phyloP scores from a whole-genome alignment of 2,113 vertebrate species.

The Falco punctatus region DNA sequence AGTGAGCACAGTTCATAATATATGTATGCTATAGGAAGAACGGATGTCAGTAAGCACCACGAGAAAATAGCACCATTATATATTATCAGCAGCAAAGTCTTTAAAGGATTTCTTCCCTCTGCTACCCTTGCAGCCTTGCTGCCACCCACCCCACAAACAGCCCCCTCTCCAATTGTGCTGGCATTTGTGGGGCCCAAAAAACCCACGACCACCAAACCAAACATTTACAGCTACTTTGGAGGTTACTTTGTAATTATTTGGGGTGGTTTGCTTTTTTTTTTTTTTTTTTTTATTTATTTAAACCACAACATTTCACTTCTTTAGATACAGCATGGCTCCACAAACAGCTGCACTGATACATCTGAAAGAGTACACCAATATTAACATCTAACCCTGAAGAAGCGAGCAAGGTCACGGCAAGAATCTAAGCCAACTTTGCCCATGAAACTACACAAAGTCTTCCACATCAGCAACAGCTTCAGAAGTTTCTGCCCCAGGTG shows the following conservation, averaged over 20 bases:
- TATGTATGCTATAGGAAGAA: background rate
- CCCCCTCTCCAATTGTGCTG: background rate
- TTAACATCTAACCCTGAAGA: background rate
- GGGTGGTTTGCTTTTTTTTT: background rate
- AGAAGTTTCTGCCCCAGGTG: slow-evolving; percentile 14
- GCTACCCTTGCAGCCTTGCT: background rate
- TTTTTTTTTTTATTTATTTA: background rate
- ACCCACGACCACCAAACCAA: background rate
- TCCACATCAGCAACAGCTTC: background rate
- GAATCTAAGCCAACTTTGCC: background rate
- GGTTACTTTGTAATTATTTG: background rate
- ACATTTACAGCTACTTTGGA: background rate
- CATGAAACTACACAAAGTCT: rapidly evolving
- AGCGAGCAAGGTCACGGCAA: background rate
- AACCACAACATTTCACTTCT: background rate
- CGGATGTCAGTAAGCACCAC: background rate
- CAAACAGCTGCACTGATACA: background rate
- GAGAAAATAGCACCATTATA: background rate
- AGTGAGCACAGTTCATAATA: background rate
- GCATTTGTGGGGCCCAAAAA: background rate
- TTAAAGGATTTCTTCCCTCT: background rate
- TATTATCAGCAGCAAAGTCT: background rate
- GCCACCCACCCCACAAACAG: background rate
- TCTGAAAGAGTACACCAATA: background rate
- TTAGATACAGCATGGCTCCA: background rate